Evolutionary conservation across 2,888 invertebrate genomes (phyloP), one percentile per base, ranked within the genome.

Genomic region (Ochropleura leucogaster): DNA sequence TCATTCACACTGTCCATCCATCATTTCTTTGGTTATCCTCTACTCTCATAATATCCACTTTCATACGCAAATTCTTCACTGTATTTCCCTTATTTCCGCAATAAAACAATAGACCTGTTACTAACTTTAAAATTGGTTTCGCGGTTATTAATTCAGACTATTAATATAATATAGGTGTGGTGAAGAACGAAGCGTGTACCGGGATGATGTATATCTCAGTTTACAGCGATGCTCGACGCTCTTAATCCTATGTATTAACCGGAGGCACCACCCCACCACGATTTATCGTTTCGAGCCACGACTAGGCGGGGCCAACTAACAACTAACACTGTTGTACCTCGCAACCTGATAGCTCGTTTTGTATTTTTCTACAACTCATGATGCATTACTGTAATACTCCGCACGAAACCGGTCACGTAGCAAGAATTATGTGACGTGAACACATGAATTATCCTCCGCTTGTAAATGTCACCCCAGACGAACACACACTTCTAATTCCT

Each of bases 221-320:
- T 93, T 90, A 92, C 90, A 80, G 84, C 89, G 89, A 89, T 90
- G 90, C 91, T 92, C 91, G 90, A 89, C 90, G 91, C 89, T 92
- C 89, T 90, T 94, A 94, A 95, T 94, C 93, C 92, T 68, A 71
- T 87, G 93, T 90, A 93, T 94, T 93, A 93, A 90, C 91, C 90
- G 89, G 91, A 89, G 92, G 91, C 91, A 90, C 85, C 90, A 90
- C 91, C 90, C 92, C 86, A 82, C 82, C 83, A 90, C 88, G 92
- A 94, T 95, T 94, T 94, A 94, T 94, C 89, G 92, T 90, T 87
- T 81, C 84, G 68, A 82, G 88, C 87, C 90, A 88, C 90, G 89
- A 85, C 90, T 88, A 90, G 92, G 90, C 90, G 89, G 89, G 88
- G 89, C 89, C 82, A 82, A 84, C 86, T 86, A 90, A 90, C 93